phyloP scores from a whole-genome alignment of 2,797 vertebrate genomes.

The Manis javanica region DNA sequence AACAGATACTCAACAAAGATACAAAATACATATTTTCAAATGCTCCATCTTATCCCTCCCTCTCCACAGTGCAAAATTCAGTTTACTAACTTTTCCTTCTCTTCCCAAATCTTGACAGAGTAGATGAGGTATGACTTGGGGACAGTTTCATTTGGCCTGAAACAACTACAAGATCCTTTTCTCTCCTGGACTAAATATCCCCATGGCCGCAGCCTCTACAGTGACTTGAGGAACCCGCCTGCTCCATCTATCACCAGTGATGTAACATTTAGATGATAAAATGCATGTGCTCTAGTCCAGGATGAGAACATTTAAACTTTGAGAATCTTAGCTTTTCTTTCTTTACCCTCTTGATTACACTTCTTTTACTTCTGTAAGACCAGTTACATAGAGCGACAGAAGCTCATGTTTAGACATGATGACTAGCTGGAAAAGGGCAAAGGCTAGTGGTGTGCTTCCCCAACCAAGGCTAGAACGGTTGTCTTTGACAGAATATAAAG shows the following conservation, averaged over 20 bases:
- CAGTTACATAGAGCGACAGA: background rate
- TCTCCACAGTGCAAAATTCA: background rate
- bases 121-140: background rate
- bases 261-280: background rate
- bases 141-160: background rate
- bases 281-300: background rate
- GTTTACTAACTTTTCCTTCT: background rate
- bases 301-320: background rate
- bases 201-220: background rate
- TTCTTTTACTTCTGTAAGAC: background rate
- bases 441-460: background rate
- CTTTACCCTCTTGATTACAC: background rate
- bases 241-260: background rate
- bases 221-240: background rate
- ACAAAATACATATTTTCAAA: constrained; percentile 26
- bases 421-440: background rate
- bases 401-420: background rate
- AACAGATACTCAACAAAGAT: background rate
- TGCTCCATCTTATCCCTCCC: background rate
- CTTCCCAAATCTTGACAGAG: background rate
- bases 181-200: background rate
- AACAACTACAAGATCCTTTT: background rate
- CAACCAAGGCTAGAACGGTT: background rate
- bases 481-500: background rate
- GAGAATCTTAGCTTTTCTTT: background rate